These are phyloP conservation scores for Myiotriccus ornatus DNA, from an alignment of 2,797 vertebrate genomes.

Conservation along the genomic window DNA sequence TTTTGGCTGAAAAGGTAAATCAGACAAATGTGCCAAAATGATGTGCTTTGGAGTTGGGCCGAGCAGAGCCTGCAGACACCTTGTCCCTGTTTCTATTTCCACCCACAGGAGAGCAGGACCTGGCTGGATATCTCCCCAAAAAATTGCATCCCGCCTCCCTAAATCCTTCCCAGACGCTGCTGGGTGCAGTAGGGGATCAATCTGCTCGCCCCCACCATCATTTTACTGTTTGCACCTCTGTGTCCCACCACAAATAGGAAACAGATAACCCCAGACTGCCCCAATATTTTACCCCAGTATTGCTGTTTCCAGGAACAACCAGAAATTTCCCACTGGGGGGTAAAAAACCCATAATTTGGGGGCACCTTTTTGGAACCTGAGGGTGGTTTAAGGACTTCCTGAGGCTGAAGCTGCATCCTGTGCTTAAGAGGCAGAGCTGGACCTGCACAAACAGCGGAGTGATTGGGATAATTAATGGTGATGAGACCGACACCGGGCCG, in stretches of 20 bases:
- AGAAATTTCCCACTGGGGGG: fast-evolving
- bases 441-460: fast-evolving
- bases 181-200: fast-evolving
- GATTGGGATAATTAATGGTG: not conserved
- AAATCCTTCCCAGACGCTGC: not conserved
- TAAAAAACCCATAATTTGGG: fast-evolving
- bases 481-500: not conserved
- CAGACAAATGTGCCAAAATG: not conserved
- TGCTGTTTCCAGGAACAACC: no score
- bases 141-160: not conserved
- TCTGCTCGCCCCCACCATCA: fast-evolving
- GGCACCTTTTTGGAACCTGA: not conserved
- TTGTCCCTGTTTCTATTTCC: not conserved
- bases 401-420: not conserved
- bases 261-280: no score
- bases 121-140: fast-evolving
- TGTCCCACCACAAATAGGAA: not conserved
- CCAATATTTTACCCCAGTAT: fast-evolving
- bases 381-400: not conserved
- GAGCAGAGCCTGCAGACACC: fast-evolving
- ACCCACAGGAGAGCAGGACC: not conserved
- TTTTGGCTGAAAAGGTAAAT: not conserved
- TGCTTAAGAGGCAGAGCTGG: not conserved
- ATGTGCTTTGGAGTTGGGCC: fast-evolving
- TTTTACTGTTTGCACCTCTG: not conserved